A percentile compares a stretch with the other conserved stretches of the same genome.
These are phyloP conservation scores for Excalfactoria chinensis DNA, from an alignment of 2,113 vertebrate genomes.

Conservation along the genomic window DNA sequence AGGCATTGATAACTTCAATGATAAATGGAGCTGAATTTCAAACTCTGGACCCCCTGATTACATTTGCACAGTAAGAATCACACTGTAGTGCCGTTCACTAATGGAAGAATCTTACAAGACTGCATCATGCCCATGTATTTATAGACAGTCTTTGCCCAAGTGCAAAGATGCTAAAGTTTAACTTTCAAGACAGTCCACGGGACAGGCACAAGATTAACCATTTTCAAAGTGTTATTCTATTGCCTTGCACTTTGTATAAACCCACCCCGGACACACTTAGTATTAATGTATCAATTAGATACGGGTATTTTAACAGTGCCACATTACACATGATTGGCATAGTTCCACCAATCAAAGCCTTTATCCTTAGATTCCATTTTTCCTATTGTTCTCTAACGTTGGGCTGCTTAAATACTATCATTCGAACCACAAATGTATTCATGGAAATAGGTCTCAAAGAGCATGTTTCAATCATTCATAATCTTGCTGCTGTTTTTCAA, in stretches of 20 bases:
- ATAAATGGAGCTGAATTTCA: not conserved
- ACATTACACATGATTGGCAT: not conserved
- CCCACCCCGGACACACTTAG: not conserved
- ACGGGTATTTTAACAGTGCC: not conserved
- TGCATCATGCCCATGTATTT: not conserved
- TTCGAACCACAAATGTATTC: not conserved
- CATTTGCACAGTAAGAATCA: constrained; percentile 1
- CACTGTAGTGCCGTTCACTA: not conserved
- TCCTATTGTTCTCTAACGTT: not conserved
- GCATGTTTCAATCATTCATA: not conserved
- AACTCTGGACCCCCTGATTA: not conserved
- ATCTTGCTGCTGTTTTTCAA: not conserved
- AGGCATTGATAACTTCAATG: not conserved
- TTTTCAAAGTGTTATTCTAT: not conserved
- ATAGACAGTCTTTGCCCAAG: not conserved
- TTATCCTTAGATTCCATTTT: not conserved
- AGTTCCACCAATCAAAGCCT: not conserved
- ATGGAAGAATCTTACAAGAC: not conserved
- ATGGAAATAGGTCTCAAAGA: not conserved
- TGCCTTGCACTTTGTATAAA: not conserved
- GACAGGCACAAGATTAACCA: not conserved
- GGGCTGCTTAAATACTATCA: not conserved
- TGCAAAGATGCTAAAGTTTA: not conserved
- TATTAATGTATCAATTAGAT: too few relatives aligned
- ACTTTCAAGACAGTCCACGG: not conserved